Conservation (phyloP, 1,140 invertebrate species). For the Papilio machaon region DNA sequence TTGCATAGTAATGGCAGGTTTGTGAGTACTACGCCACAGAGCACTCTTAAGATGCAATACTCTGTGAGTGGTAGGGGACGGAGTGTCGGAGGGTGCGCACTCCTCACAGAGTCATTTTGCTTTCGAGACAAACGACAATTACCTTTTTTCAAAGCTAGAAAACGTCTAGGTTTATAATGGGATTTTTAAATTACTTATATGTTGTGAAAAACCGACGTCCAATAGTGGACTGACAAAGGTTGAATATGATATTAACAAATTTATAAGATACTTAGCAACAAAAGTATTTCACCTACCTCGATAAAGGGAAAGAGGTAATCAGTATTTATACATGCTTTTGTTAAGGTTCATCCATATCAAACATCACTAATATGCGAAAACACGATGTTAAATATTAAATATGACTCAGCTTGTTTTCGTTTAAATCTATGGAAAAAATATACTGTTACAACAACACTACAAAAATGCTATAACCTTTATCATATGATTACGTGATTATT, state of each 20-base stretch:
- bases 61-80: slow-evolving; percentile 16
- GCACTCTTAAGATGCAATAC: slow-evolving; percentile 22
- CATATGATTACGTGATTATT: too few relatives aligned
- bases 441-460: background rate
- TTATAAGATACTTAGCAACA: background rate
- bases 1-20: background rate
- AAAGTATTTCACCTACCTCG: too few relatives aligned
- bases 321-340: background rate
- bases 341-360: background rate
- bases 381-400: background rate
- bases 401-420: background rate
- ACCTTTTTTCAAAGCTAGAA: slow-evolving; percentile 15
- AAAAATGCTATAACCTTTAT: background rate
- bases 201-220: background rate
- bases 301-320: too few relatives aligned
- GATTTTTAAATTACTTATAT: background rate
- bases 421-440: background rate
- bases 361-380: background rate
- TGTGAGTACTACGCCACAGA: background rate
- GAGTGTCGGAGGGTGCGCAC: slow-evolving; percentile 20
- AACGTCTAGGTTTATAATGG: slow-evolving; percentile 9
- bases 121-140: slow-evolving; percentile 28
- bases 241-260: background rate
- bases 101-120: slow-evolving; percentile 23
- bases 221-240: background rate